These are phyloP conservation scores for Melanargia galathea DNA, from an alignment of 2,888 invertebrate species.

Conservation along the genomic window DNA sequence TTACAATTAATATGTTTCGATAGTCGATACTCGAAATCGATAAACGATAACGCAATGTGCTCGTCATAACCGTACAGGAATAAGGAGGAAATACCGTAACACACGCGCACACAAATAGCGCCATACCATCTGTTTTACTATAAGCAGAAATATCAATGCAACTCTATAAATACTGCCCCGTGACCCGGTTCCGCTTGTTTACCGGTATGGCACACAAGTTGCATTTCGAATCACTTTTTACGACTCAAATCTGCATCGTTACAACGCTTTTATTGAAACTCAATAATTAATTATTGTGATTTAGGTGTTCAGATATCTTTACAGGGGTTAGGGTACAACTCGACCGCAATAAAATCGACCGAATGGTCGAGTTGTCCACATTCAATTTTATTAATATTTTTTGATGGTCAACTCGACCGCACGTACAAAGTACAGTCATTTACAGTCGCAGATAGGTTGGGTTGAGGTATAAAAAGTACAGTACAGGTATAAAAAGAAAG, in stretches of 20 bases:
- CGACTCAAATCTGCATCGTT: constrained; percentile 12
- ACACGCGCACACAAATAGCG: neutral
- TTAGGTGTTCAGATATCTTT: neutral
- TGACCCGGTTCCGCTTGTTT: constrained; percentile 31
- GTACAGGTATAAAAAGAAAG: no score
- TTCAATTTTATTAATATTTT: no score
- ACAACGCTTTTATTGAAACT: neutral
- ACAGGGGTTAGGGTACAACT: no score
- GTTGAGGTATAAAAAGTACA: no score
- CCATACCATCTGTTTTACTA: constrained; percentile 28
- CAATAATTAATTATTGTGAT: neutral
- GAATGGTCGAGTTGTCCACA: no score
- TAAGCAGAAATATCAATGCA: constrained; percentile 30
- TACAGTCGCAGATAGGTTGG: no score
- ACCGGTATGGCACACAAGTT: constrained; percentile 25
- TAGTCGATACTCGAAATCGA: neutral
- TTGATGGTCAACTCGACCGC: no score
- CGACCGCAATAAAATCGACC: no score
- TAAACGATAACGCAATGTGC: neutral
- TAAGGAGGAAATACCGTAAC: neutral
- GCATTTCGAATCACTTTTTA: constrained; percentile 33
- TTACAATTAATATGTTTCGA: no score
- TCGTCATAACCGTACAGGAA: neutral
- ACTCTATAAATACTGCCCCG: constrained; percentile 29
- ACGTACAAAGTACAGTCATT: no score